Conservation (phyloP, 2,888 invertebrate species). For the Drosophila putrida region DNA sequence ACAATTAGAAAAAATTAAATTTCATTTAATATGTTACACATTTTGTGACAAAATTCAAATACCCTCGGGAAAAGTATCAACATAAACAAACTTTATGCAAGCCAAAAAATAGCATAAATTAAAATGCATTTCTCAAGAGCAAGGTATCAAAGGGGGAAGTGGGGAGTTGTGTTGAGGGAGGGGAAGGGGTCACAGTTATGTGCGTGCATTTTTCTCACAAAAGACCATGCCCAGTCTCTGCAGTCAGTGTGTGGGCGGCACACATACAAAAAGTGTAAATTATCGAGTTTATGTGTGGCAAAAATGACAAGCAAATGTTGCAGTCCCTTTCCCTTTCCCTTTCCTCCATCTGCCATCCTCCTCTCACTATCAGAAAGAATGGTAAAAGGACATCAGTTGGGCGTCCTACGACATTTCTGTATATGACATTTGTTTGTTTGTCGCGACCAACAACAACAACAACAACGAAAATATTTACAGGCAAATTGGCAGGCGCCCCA, state of each 20-base stretch:
- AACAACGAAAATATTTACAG: constrained; percentile 47
- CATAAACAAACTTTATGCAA: constrained; percentile 24
- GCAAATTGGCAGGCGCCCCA: constrained; percentile 71
- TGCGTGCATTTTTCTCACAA: constrained; percentile 31
- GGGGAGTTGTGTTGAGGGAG: too few relatives aligned
- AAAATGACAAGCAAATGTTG: constrained; percentile 56
- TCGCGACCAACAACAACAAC: constrained; percentile 29
- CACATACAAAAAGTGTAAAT: constrained; percentile 60
- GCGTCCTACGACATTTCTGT: constrained; percentile 51
- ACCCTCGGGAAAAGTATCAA: too few relatives aligned
- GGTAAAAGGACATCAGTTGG: constrained; percentile 58
- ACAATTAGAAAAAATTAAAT: too few relatives aligned
- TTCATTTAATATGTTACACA: too few relatives aligned
- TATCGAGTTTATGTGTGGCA: constrained; percentile 68
- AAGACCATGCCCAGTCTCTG: constrained; percentile 11
- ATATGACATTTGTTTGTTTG: constrained; percentile 69
- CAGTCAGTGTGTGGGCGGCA: constrained; percentile 1
- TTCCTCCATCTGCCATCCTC: too few relatives aligned
- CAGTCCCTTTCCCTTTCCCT: constrained; percentile 2
- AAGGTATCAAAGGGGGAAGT: not conserved
- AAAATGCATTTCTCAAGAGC: constrained; percentile 33
- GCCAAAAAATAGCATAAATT: constrained; percentile 33
- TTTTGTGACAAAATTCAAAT: too few relatives aligned
- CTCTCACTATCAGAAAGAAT: constrained; percentile 30
- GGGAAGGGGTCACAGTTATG: not conserved